A percentile compares a stretch with the other conserved stretches of the same genome.
Evolutionary conservation across 1,140 invertebrate genomes (phyloP).

Genomic region (Geopemphigus sp.): DNA sequence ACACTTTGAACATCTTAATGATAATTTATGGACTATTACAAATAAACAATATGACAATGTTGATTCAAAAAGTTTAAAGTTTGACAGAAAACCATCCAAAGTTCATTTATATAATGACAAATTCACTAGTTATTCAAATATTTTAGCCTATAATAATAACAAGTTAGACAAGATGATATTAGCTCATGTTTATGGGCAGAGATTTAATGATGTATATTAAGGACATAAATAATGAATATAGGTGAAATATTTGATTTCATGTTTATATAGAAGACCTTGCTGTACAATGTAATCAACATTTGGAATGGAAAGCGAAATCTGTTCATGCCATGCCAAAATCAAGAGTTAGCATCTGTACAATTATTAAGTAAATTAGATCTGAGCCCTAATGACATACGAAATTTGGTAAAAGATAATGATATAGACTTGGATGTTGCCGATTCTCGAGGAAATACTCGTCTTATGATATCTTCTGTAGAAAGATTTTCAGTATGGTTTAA

Average conservation of each 20-base stretch:
- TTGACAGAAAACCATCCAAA: background rate
- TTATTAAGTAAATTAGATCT: slow-evolving; percentile 5
- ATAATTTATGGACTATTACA: background rate
- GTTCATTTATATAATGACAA: background rate
- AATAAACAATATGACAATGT: background rate
- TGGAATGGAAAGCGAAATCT: slow-evolving; percentile 8
- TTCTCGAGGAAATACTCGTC: slow-evolving; percentile 29
- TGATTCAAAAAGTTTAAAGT: background rate
- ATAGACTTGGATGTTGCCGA: slow-evolving; percentile 32
- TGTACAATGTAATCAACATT: background rate
- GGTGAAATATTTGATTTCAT: background rate
- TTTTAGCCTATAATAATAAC: slow-evolving; percentile 39
- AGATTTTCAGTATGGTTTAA: background rate
- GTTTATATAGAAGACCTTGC: background rate
- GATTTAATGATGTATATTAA: slow-evolving; percentile 22
- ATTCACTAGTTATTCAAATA: background rate
- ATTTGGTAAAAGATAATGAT: background rate
- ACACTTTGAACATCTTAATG: background rate
- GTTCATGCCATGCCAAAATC: background rate
- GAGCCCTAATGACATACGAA: background rate
- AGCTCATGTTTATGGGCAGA: slow-evolving; percentile 21
- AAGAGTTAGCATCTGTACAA: slow-evolving; percentile 1
- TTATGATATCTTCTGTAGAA: slow-evolving; percentile 29
- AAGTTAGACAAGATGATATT: slow-evolving; percentile 40
- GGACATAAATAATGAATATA: background rate